Base-by-base conservation (phyloP, 2,888 invertebrate species). In the Petrolisthes cinctipes region DNA sequence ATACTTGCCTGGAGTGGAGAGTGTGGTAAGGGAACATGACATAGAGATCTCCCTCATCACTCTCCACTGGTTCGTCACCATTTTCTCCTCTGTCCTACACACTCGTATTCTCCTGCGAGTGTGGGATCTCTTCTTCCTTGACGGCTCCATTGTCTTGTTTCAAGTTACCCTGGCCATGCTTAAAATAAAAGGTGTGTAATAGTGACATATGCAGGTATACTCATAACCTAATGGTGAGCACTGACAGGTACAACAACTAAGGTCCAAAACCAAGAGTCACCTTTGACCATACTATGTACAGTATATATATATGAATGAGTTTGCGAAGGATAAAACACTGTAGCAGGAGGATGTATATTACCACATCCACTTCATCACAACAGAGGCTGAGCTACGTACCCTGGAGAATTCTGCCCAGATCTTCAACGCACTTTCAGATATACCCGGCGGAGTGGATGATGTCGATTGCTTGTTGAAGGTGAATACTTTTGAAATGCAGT, bases 111-210 rank as follows among this genome's bases (percentile, higher is more conserved):
- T 99, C 89, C 94, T 96, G 75, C 94, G 99, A 91, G 95, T 99
- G 91, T 99, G 99, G 99, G 99, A 99, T 93, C 94, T 98, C 91
- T 97, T 99, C 93, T 98, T 99, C 93, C 96, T 97, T 92, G 98
- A 98, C 93, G 99, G 99, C 61, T 98, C 98, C 57, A 95, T 97
- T 90, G 96, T 98, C 54, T 94, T 99, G 75, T 99, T 99, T 93
- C 97, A 98, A 94, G 95, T 97, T 56, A 98, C 98, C 4, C 94
- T 99, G 89, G 98, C 98, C 89, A 97, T 99, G 97, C 94, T 99
- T 11, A 98, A 97, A 94, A 95, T 98, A 91, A 94, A 93, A 93
- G 94, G 94, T 94, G 91, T 83, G 87, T 37, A 37, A 37, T 37
- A 1, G 37, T 37, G 7, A 68, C 20, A 68, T n/a, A n/a, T 68